These are phyloP conservation scores for Platynereis dumerilii DNA, from an alignment of 2,888 invertebrate species.

Conservation along the genomic window DNA sequence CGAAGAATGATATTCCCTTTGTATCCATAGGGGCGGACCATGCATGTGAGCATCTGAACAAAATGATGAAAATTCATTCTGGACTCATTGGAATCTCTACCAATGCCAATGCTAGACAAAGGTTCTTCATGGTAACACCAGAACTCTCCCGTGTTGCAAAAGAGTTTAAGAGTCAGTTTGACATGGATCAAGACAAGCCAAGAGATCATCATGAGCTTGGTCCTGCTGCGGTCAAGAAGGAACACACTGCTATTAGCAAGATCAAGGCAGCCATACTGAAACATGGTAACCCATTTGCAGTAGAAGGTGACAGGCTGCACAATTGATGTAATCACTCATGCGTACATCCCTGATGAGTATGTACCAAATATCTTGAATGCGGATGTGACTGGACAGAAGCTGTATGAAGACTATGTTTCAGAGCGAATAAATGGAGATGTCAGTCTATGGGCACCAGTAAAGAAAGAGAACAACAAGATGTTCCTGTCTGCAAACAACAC, in stretches of 20 bases:
- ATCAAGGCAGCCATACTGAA: too few relatives aligned
- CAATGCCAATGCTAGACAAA: slow-evolving; percentile 21
- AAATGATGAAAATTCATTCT: slow-evolving; percentile 26
- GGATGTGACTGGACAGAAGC: slow-evolving; percentile 31
- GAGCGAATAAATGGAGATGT: slow-evolving; percentile 33
- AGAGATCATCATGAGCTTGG: slow-evolving; percentile 4
- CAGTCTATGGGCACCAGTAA: slow-evolving; percentile 33
- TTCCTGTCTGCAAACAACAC: slow-evolving; percentile 29
- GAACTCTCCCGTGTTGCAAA: slow-evolving; percentile 13
- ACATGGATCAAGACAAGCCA: neutral
- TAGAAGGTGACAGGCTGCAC: slow-evolving; percentile 27
- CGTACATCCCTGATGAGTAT: slow-evolving; percentile 31
- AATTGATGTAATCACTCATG: slow-evolving; percentile 33
- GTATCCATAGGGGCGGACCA: slow-evolving; percentile 28
- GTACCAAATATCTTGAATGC: slow-evolving; percentile 31
- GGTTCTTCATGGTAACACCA: slow-evolving; percentile 1
- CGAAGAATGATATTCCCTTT: neutral
- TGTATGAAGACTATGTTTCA: slow-evolving; percentile 34
- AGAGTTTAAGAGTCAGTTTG: slow-evolving; percentile 18
- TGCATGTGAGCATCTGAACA: slow-evolving; percentile 34
- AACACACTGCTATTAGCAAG: slow-evolving; percentile 25
- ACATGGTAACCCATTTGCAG: slow-evolving; percentile 29
- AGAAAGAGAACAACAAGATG: slow-evolving; percentile 27
- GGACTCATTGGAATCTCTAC: slow-evolving; percentile 23
- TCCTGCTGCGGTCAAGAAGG: slow-evolving; percentile 24